These are phyloP conservation scores for Mongoloraphidia duomilia DNA, from an alignment of 2,888 invertebrate genomes.

Conservation along the genomic window DNA sequence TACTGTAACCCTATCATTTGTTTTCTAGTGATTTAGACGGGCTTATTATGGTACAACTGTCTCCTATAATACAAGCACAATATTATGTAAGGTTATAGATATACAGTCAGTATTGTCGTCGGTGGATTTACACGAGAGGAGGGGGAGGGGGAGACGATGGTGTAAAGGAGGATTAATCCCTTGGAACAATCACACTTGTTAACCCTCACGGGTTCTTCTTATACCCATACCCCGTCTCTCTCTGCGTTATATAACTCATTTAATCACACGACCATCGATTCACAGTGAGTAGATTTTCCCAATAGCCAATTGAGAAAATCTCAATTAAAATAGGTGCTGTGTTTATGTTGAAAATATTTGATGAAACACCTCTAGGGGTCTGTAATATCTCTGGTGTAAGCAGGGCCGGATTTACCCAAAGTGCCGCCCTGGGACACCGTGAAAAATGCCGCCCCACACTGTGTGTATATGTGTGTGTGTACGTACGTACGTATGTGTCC, in stretches of 20 bases:
- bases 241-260: background rate
- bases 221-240: background rate
- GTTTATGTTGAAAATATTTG: too few species aligned
- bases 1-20: background rate
- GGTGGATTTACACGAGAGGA: too few species aligned
- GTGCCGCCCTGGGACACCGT: too few species aligned
- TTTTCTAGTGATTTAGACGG: background rate
- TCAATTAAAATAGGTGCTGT: too few species aligned
- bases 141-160: background rate
- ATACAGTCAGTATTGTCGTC: background rate
- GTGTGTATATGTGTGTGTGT: too few species aligned
- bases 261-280: background rate
- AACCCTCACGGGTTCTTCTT: slow-evolving; percentile 2
- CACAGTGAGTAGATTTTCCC: background rate
- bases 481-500: too few species aligned
- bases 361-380: too few species aligned
- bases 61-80: background rate
- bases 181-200: slow-evolving; percentile 10
- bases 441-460: too few species aligned
- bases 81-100: background rate
- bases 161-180: background rate
- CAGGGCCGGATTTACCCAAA: too few species aligned
- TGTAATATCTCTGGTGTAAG: too few species aligned
- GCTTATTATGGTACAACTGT: background rate
- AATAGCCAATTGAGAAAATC: background rate